Conservation (phyloP, 1,140 invertebrate genomes). For the Panonychus citri region DNA sequence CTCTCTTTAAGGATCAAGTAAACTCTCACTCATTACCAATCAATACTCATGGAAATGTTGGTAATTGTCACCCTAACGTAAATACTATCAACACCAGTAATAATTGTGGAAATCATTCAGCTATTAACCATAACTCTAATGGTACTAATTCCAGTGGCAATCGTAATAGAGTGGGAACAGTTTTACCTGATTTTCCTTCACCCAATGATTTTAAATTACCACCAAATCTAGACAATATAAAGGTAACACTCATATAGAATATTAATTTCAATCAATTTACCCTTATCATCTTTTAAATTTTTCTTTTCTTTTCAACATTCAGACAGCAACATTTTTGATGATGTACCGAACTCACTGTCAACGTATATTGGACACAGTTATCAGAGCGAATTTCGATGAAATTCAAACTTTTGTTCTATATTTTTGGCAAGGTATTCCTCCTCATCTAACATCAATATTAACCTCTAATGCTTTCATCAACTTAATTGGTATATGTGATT, state of each 20-base stretch:
- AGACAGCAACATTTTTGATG: constrained; percentile 29
- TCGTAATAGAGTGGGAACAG: neutral
- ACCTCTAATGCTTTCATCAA: constrained; percentile 24
- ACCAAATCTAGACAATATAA: neutral
- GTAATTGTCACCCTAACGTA: no score
- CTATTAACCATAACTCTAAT: no score
- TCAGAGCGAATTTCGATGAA: constrained; percentile 30
- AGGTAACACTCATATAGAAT: neutral
- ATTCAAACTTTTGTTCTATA: constrained; percentile 30
- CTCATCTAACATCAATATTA: constrained; percentile 27
- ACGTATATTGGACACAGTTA: constrained; percentile 28
- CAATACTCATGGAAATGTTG: no score
- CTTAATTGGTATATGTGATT: constrained; percentile 30
- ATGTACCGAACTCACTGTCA: constrained; percentile 34
- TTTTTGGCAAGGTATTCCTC: constrained; percentile 33
- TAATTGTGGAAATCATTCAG: no score
- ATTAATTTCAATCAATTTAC: neutral
- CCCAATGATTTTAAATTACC: neutral
- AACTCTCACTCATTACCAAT: no score
- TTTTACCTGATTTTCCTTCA: neutral
- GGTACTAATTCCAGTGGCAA: no score
- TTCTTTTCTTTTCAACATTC: neutral
- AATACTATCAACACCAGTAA: no score
- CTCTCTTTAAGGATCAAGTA: no score
- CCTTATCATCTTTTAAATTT: neutral